Evolutionary conservation across 2,113 vertebrate genomes (phyloP).

Genomic region (Carlito syrichta): DNA sequence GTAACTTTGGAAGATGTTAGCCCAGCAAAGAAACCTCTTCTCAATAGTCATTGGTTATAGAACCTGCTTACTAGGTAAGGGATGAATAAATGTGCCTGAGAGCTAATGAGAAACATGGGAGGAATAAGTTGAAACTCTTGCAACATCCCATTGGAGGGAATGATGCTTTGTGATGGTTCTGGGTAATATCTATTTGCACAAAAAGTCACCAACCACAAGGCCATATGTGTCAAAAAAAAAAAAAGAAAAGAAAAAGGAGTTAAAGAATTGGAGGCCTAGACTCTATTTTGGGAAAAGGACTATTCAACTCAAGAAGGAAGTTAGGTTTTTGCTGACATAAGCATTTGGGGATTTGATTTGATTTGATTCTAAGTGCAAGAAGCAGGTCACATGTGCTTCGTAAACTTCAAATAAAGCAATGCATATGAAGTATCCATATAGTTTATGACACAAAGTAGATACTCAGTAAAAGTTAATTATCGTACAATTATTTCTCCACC

Average conservation of each 20-base stretch:
- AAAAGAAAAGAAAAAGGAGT: background rate
- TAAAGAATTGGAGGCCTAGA: background rate
- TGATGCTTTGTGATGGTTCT: background rate
- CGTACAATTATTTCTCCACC: background rate
- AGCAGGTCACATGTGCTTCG: background rate
- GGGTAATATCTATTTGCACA: background rate
- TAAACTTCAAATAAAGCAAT: background rate
- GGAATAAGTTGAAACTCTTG: background rate
- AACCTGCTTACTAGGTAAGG: background rate
- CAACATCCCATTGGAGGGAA: background rate
- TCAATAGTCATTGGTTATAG: background rate
- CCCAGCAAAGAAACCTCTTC: background rate
- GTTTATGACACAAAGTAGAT: background rate
- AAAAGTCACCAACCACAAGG: background rate
- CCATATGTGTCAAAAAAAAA: background rate
- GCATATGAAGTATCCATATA: background rate
- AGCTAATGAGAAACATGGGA: background rate
- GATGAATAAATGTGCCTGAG: background rate
- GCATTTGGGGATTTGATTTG: background rate
- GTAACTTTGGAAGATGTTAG: background rate
- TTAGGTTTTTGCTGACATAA: background rate
- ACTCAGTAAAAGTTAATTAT: background rate
- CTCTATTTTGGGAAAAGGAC: background rate
- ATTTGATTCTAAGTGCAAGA: slow-evolving; percentile 4
- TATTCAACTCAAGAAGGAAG: background rate